These are phyloP conservation scores for Listrodromus nycthemerus DNA, from an alignment of 2,888 invertebrate genomes.

Conservation along the genomic window DNA sequence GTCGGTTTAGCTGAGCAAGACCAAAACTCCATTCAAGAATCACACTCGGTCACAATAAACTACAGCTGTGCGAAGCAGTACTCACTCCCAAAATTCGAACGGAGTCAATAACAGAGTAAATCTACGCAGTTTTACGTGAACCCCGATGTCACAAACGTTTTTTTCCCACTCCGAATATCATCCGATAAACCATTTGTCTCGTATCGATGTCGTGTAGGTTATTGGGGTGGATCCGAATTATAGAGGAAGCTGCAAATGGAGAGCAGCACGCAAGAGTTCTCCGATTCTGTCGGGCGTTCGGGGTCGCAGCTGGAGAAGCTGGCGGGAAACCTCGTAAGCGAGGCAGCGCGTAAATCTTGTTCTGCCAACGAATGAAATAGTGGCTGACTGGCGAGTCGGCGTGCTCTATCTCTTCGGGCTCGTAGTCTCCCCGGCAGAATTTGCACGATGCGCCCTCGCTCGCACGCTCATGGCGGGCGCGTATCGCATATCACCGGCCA, in stretches of 20 bases:
- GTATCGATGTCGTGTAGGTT: background rate
- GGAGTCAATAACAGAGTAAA: background rate
- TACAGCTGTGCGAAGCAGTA: background rate
- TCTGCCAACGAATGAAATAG: conserved; percentile 61
- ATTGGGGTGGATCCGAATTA: background rate
- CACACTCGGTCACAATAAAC: too few species aligned
- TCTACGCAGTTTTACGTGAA: background rate
- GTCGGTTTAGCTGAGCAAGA: too few species aligned
- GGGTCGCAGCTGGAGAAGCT: conserved; percentile 20
- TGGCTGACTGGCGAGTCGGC: conserved; percentile 18
- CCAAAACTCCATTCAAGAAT: too few species aligned
- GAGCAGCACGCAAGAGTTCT: conserved; percentile 2
- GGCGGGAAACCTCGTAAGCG: conserved; percentile 37
- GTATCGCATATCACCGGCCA: conserved; percentile 60
- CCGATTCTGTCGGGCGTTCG: conserved; percentile 1
- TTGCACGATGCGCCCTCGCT: conserved; percentile 43
- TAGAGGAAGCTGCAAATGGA: background rate
- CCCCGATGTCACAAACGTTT: background rate
- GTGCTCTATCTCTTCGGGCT: conserved; percentile 34
- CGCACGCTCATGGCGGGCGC: conserved; percentile 61
- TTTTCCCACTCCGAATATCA: background rate
- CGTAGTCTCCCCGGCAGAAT: conserved; percentile 14
- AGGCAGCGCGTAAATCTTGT: conserved; percentile 54
- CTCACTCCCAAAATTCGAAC: background rate
- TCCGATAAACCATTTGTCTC: background rate